Percentiles rank a stretch among this genome's conserved stretches.
Conservation (phyloP, 1,140 invertebrate species). For the Danaus plexippus region DNA sequence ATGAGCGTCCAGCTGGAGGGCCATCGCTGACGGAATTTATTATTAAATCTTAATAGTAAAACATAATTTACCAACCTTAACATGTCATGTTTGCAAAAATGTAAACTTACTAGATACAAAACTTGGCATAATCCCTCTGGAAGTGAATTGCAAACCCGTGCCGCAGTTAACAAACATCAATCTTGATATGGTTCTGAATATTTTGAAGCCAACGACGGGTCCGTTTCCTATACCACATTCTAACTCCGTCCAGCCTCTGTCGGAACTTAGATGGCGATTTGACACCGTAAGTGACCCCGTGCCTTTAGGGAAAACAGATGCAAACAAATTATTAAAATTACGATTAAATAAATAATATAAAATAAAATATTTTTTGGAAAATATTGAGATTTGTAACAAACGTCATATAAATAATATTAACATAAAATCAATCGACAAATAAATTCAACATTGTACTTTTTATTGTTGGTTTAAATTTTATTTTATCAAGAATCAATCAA, state of each 20-base stretch:
- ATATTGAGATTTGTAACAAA: too few relatives aligned
- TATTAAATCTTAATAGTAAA: slow-evolving; percentile 6
- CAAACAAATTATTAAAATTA: too few relatives aligned
- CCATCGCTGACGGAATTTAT: slow-evolving; percentile 75
- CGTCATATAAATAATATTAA: slow-evolving; percentile 27
- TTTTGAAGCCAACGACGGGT: slow-evolving; percentile 80
- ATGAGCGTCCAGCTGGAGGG: slow-evolving; percentile 87
- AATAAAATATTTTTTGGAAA: too few relatives aligned
- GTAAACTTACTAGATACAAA: slow-evolving; percentile 79
- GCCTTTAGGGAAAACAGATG: slow-evolving; percentile 51
- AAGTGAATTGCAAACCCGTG: slow-evolving; percentile 79
- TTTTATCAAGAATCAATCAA: too few relatives aligned
- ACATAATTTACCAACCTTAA: not conserved
- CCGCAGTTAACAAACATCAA: slow-evolving; percentile 82
- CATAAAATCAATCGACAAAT: not conserved
- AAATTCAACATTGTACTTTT: too few relatives aligned
- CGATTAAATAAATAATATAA: too few relatives aligned
- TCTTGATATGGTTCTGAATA: slow-evolving; percentile 79
- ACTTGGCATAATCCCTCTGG: slow-evolving; percentile 79
- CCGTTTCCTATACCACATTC: slow-evolving; percentile 87
- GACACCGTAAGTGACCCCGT: slow-evolving; percentile 81
- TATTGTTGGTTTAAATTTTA: too few relatives aligned
- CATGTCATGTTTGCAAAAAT: slow-evolving; percentile 6
- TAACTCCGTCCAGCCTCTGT: slow-evolving; percentile 88
- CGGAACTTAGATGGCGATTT: slow-evolving; percentile 82